Conservation (phyloP, 2,888 invertebrate species). For the Lamellibrachia columna region DNA sequence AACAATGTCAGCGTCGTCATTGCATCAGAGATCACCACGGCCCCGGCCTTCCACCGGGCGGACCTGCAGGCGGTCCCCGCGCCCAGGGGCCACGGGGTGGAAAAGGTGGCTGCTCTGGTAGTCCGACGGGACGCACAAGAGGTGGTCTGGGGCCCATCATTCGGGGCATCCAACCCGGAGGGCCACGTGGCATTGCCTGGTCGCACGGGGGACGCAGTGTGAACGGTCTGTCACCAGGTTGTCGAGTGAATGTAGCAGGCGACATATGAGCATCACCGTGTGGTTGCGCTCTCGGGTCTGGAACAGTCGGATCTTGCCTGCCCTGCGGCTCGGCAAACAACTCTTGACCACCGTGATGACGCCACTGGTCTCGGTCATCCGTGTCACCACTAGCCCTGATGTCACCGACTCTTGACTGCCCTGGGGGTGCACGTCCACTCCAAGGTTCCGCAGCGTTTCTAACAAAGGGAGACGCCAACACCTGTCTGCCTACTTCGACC, state of each 20-base stretch:
- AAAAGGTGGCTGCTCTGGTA: background rate
- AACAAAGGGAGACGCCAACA: background rate
- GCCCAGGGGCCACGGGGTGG: background rate
- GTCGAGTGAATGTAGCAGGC: background rate
- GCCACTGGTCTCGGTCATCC: background rate
- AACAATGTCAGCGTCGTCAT: background rate
- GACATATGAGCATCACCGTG: background rate
- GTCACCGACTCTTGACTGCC: background rate
- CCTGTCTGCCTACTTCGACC: background rate
- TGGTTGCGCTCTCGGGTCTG: background rate
- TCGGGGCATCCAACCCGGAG: background rate
- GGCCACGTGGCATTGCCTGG: background rate
- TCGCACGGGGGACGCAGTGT: background rate
- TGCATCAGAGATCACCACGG: background rate
- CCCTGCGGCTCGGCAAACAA: background rate
- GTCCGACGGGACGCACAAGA: background rate
- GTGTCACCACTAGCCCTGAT: background rate
- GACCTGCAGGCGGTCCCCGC: background rate
- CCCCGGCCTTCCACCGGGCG: background rate
- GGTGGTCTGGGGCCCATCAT: background rate
- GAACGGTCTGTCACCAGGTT: background rate
- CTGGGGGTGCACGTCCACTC: background rate
- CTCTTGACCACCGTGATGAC: background rate
- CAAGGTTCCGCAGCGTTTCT: background rate
- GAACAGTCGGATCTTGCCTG: background rate